Evolutionary conservation across 2,113 vertebrate genomes (phyloP).

Genomic region (Festucalex cinctus): DNA sequence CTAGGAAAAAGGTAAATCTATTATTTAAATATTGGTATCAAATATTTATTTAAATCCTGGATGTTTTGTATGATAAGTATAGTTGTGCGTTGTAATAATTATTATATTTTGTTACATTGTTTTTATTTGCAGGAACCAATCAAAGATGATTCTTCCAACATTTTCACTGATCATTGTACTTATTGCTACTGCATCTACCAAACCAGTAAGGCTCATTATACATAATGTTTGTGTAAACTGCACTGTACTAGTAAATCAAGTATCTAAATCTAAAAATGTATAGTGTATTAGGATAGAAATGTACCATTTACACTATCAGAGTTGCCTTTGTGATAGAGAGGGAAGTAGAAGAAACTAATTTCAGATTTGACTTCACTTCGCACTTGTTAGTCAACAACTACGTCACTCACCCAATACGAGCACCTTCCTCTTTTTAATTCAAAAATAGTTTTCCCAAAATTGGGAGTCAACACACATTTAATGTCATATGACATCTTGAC

Average conservation of each 20-base stretch:
- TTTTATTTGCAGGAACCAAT: slow-evolving; percentile 15
- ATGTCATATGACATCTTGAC: too few species aligned
- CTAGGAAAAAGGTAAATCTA: slow-evolving; percentile 2
- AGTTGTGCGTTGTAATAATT: neutral
- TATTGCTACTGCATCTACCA: slow-evolving; percentile 29
- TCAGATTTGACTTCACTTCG: too few species aligned
- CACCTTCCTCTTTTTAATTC: neutral
- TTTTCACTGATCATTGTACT: slow-evolving; percentile 26
- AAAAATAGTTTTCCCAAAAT: neutral
- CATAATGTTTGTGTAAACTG: neutral
- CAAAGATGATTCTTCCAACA: slow-evolving; percentile 48
- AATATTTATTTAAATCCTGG: neutral
- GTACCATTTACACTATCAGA: too few species aligned
- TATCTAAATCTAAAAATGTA: too few species aligned
- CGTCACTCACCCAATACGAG: too few species aligned
- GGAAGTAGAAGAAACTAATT: too few species aligned
- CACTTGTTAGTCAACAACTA: too few species aligned
- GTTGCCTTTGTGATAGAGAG: too few species aligned
- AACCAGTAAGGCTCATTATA: slow-evolving; percentile 34
- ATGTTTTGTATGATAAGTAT: neutral
- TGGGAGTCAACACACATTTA: too few species aligned
- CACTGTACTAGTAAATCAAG: neutral
- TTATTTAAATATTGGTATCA: too few species aligned
- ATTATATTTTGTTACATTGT: slow-evolving; percentile 22
- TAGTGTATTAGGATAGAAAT: too few species aligned